Conservation (phyloP, 1,140 invertebrate genomes). For the Atta colombica region DNA sequence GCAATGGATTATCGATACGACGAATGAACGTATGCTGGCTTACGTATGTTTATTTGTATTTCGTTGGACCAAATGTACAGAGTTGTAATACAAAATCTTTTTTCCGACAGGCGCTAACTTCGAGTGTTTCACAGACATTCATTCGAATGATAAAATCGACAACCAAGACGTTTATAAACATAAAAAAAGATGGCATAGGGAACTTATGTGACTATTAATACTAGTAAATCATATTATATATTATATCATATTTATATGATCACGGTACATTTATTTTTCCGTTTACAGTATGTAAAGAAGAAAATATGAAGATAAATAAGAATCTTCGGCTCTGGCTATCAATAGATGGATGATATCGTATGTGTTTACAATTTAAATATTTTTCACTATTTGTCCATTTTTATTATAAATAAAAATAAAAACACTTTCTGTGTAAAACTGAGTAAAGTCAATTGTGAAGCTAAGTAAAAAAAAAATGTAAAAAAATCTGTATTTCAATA, state of each 20-base stretch:
- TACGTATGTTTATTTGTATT: constrained; percentile 54
- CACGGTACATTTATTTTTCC: constrained; percentile 64
- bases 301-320: constrained; percentile 56
- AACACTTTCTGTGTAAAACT: neutral
- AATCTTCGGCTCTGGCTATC: constrained; percentile 31
- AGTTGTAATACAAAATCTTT: constrained; percentile 49
- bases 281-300: constrained; percentile 47
- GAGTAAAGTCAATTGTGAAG: neutral
- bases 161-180: constrained; percentile 49
- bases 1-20: constrained; percentile 32
- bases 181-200: constrained; percentile 56
- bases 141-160: neutral
- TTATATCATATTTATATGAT: constrained; percentile 42
- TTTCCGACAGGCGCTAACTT: constrained; percentile 8
- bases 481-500: neutral
- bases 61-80: constrained; percentile 59
- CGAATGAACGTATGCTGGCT: constrained; percentile 22
- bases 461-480: constrained; percentile 31
- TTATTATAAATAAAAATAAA: constrained; percentile 1
- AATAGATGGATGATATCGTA: neutral
- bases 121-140: constrained; percentile 28
- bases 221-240: constrained; percentile 68
- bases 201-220: constrained; percentile 75
- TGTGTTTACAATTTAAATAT: constrained; percentile 16
- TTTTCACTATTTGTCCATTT: constrained; percentile 16